Base-by-base conservation (phyloP, 2,797 vertebrate genomes). In the Rhinogobio ventralis region DNA sequence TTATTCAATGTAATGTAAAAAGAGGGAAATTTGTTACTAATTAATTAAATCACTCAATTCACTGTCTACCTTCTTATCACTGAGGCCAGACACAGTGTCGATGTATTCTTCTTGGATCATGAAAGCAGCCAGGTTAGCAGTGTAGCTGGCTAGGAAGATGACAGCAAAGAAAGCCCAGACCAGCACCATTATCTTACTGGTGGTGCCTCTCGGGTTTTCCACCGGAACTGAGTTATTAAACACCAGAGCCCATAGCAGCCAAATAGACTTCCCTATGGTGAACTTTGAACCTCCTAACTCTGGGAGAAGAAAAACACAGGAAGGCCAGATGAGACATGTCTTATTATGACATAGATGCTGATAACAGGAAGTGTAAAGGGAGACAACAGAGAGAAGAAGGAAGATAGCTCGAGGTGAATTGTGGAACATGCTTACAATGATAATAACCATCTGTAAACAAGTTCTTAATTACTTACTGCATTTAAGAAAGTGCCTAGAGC, bases 91-190 rank as follows among this genome's bases (percentile, higher is more conserved):
- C 85, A 98, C 97, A 0, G 97, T 97, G 92, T 98, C 97, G 53
- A 98, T 97, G 45, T 98, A 98, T 87, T 98, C 97, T 91, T 98
- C 97, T 89, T 98, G 97, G 93, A 98, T 98, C 97, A 98, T 98
- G 93, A 98, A 98, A 91, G 97, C 97, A 0, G 97, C 97, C 94
- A 98, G 94, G 91, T 98, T 98, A 89, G 97, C 97, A 1, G 97
- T 98, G 93, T 98, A 98, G 93, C 97, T 98, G 91, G 97, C 97
- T 60, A 98, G 95, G 91, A 96, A 96, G 92, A 96, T 96, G 90
- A 96, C 96, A 0, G 95, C 95, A 9, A 96, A 96, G 93, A 96
- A 96, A 84, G 96, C 96, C 96, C 96, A 96, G 72, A 96, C 94
- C 91, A 96, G 91, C 85, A 98, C 97, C 97, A 98, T 98, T 91